Conservation (phyloP, 2,888 invertebrate genomes). For the Tetranychus piercei region DNA sequence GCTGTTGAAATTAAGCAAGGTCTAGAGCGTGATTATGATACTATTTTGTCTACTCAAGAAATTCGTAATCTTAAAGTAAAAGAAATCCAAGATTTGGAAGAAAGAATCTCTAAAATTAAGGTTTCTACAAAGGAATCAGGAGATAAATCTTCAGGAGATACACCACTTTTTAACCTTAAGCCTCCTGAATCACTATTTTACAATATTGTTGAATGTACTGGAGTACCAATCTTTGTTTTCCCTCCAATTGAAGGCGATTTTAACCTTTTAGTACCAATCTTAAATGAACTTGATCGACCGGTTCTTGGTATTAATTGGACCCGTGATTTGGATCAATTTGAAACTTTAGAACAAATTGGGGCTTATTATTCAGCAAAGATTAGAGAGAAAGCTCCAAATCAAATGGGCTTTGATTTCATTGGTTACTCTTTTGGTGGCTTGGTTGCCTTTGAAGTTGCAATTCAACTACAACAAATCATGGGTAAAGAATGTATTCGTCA, state of each 20-base stretch:
- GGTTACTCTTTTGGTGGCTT: conserved; percentile 93
- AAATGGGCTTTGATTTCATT: conserved; percentile 65
- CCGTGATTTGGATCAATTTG: conserved; percentile 3
- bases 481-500: conserved; percentile 35
- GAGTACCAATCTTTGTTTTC: conserved; percentile 37
- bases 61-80: conserved; percentile 65
- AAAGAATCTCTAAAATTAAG: neutral
- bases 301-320: conserved; percentile 72
- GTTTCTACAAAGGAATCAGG: neutral
- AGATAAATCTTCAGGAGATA: neutral
- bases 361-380: conserved; percentile 4
- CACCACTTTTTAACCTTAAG: conserved; percentile 4
- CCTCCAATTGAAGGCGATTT: conserved; percentile 78
- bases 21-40: conserved; percentile 71
- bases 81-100: conserved; percentile 39
- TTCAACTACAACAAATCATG: conserved; percentile 46
- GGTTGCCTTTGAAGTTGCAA: conserved; percentile 76
- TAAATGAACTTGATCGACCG: conserved; percentile 49
- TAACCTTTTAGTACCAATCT: conserved; percentile 49
- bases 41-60: conserved; percentile 72
- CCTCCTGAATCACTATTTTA: conserved; percentile 54
- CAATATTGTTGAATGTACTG: conserved; percentile 34
- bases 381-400: conserved; percentile 22
- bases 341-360: conserved; percentile 8
- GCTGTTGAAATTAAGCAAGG: conserved; percentile 71